Conservation (phyloP, 2,888 invertebrate genomes). For the Glaucopsyche alexis region DNA sequence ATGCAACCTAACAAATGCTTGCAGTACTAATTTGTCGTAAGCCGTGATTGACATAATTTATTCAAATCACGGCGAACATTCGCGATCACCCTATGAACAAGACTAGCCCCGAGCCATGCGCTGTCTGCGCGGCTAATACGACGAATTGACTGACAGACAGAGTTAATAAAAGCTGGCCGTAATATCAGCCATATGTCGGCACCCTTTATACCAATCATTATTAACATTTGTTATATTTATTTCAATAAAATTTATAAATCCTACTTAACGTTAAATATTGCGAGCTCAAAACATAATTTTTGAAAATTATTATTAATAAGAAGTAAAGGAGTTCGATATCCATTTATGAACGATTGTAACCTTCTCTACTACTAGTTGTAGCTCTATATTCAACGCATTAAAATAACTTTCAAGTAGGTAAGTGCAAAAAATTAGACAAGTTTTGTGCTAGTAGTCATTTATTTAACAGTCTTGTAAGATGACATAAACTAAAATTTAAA, state of each 20-base stretch:
- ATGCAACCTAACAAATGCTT: background rate
- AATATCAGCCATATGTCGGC: constrained; percentile 72
- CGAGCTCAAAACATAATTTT: background rate
- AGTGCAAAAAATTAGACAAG: too few species aligned
- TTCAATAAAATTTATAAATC: constrained; percentile 22
- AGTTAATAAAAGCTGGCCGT: constrained; percentile 71
- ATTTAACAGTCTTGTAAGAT: too few species aligned
- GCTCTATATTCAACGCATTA: too few species aligned
- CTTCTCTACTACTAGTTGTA: too few species aligned
- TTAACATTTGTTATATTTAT: constrained; percentile 30
- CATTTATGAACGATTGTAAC: too few species aligned
- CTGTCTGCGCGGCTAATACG: constrained; percentile 61
- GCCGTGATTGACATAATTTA: constrained; percentile 10
- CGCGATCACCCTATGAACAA: constrained; percentile 46
- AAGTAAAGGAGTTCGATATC: background rate
- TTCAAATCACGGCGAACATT: constrained; percentile 33
- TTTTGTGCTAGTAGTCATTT: too few species aligned
- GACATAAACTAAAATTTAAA: too few species aligned
- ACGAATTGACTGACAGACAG: constrained; percentile 72
- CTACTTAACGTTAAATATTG: constrained; percentile 17
- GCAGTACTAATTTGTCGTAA: background rate
- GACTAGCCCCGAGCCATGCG: constrained; percentile 52
- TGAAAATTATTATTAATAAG: constrained; percentile 27
- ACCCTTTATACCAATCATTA: constrained; percentile 50
- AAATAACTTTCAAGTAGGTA: too few species aligned